phyloP scores from a whole-genome alignment of 2,888 invertebrate species.

The Xanthostigma xanthostigma region DNA sequence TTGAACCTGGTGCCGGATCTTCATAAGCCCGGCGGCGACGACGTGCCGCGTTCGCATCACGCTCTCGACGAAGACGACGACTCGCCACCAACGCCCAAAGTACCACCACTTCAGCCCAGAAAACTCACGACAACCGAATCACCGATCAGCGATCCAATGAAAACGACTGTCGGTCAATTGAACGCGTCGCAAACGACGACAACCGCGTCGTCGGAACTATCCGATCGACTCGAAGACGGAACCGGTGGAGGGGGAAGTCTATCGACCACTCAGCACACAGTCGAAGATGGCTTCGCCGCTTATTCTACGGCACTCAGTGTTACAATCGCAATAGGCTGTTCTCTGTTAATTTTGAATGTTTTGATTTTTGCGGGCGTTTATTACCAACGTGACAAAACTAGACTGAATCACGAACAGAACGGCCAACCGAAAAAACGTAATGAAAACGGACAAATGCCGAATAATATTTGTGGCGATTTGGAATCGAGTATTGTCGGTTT shows the following conservation, averaged over 20 bases:
- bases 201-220: slow-evolving; percentile 31
- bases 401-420: slow-evolving; percentile 37
- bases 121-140: slow-evolving; percentile 36
- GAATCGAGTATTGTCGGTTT: slow-evolving; percentile 42
- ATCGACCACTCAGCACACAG: slow-evolving; percentile 34
- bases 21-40: slow-evolving; percentile 74
- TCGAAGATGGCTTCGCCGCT: slow-evolving; percentile 74
- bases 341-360: slow-evolving; percentile 78
- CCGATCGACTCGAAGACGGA: slow-evolving; percentile 35
- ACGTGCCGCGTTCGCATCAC: slow-evolving; percentile 74
- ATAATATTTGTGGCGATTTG: slow-evolving; percentile 74
- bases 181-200: slow-evolving; percentile 27
- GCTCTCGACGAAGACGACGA: slow-evolving; percentile 62
- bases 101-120: slow-evolving; percentile 39
- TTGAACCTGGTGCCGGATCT: slow-evolving; percentile 84
- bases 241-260: slow-evolving; percentile 15
- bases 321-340: slow-evolving; percentile 89
- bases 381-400: slow-evolving; percentile 77
- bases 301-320: slow-evolving; percentile 85
- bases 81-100: slow-evolving; percentile 35
- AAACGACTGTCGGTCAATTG: slow-evolving; percentile 16
- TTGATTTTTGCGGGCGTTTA: slow-evolving; percentile 90
- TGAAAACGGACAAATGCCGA: slow-evolving; percentile 78
- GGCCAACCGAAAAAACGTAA: slow-evolving; percentile 51
- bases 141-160: slow-evolving; percentile 24